Base-by-base conservation (phyloP, 1,140 invertebrate species). In the Mamestra configurata region DNA sequence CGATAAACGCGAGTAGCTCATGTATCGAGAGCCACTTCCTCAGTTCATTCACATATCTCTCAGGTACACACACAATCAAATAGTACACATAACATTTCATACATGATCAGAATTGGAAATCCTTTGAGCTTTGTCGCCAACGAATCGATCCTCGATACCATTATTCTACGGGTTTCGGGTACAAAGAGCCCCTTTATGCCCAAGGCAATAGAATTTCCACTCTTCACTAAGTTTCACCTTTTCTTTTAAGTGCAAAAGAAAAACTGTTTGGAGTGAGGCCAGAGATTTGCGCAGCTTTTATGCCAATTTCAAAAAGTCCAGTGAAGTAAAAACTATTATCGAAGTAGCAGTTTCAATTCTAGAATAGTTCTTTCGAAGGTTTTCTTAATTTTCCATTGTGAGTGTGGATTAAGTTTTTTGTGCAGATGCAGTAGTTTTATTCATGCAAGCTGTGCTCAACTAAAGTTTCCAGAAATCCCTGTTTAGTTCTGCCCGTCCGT, bases 231-330 rank as follows among this genome's bases (percentile, higher is more conserved):
- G 46, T 77, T 43, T 53, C 49, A 53, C 59, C 59, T 77, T 77
- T 77, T 77, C 73, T 77, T 68, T 68, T 53, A 77, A 77, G 46
- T 77, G 59, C 24, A 68, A 66, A 77, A 66, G 46, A 53, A 70
- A 49, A 77, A 77, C 43, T 35, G 40, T 51, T 59, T 77, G 75
- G 75, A 77, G 24, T 43, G 43, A 11, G 37, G 59, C 75, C 75
- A 77, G 46, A 77, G 75, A 66, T 66, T 77, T 77, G 59, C 46
- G 35, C 31, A 70, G 24, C n/a, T 77, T 77, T 77, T 68, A 77
- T 66, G 31, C 75, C 75, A 68, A 66, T 77, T 55, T 61, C 11
- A 77, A 77, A 77, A 75, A 64, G 15, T 73, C 55, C 57, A 49
- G n/a, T 68, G 37, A 64, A 53, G 61, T 66, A 68, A 77, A 77